Evolutionary conservation across 2,113 vertebrate genomes (phyloP).

Genomic region (Paracyprichromis sp.): DNA sequence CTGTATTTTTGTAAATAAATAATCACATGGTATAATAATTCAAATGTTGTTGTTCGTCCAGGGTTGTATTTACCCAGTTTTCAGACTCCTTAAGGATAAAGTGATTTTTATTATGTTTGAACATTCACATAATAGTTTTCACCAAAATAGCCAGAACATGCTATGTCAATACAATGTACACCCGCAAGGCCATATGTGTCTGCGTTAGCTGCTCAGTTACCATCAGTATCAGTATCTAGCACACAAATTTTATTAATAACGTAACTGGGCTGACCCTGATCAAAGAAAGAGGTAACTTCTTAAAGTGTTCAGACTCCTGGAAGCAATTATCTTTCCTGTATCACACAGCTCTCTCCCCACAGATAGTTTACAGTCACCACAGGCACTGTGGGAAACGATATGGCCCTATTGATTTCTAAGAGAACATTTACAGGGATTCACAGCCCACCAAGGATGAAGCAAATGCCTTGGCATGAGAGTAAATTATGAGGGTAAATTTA

Average conservation of each 20-base stretch:
- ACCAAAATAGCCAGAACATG: background rate
- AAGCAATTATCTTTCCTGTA: background rate
- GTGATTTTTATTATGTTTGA: background rate
- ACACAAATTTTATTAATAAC: background rate
- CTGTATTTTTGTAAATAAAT: background rate
- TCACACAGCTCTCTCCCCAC: background rate
- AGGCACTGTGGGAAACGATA: background rate
- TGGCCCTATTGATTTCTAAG: conserved; percentile 12
- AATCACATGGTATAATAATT: background rate
- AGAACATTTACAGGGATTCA: conserved; percentile 21
- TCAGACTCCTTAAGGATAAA: background rate
- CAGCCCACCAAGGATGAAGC: background rate
- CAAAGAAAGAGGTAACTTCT: background rate
- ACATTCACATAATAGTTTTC: background rate
- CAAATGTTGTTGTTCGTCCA: background rate
- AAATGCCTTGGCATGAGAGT: background rate
- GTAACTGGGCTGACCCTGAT: background rate
- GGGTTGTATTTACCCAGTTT: background rate
- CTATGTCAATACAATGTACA: background rate
- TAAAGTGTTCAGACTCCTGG: background rate
- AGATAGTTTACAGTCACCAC: background rate
- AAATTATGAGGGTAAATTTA: background rate
- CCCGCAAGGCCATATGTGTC: background rate
- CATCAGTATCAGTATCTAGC: background rate
- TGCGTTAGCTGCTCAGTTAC: background rate